Evolutionary conservation across 2,113 vertebrate genomes (phyloP).

Genomic region (Syngnathus floridae): DNA sequence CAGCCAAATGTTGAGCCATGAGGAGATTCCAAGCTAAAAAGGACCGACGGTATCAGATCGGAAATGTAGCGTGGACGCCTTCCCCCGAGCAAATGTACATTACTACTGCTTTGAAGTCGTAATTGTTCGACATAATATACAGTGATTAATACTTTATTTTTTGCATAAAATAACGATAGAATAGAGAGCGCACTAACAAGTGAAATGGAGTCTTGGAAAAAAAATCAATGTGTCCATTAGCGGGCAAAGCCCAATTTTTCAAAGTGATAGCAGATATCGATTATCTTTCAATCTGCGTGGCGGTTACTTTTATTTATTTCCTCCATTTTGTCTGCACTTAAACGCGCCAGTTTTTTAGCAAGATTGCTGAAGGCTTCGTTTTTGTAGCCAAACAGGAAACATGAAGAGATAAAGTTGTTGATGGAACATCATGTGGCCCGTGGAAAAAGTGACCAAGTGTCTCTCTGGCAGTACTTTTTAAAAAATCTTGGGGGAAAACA

Average conservation of each 20-base stretch:
- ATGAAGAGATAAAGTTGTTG: not conserved
- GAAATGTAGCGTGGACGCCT: constrained; percentile 27
- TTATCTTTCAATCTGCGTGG: constrained; percentile 4
- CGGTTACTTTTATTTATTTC: not conserved
- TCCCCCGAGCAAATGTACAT: constrained; percentile 16
- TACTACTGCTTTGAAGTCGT: constrained; percentile 33
- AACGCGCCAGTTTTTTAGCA: not conserved
- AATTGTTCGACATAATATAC: constrained; percentile 8
- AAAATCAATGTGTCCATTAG: constrained; percentile 43
- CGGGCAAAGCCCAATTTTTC: constrained; percentile 20
- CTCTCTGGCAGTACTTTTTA: not conserved
- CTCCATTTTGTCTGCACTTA: not conserved
- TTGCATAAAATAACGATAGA: not conserved
- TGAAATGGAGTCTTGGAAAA: constrained; percentile 25
- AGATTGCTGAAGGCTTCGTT: not conserved
- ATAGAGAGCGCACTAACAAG: not conserved
- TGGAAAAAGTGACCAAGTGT: constrained; percentile 5
- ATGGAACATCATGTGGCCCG: not conserved
- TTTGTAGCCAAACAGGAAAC: constrained; percentile 1
- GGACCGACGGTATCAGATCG: constrained; percentile 34
- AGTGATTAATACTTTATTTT: constrained; percentile 3
- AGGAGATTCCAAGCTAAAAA: constrained; percentile 28
- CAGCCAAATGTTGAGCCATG: constrained; percentile 56
- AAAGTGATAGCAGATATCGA: constrained; percentile 28
- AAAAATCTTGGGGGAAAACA: not conserved